Evolutionary conservation across 2,888 invertebrate genomes (phyloP).

Genomic region (Cacoxenus indagator): DNA sequence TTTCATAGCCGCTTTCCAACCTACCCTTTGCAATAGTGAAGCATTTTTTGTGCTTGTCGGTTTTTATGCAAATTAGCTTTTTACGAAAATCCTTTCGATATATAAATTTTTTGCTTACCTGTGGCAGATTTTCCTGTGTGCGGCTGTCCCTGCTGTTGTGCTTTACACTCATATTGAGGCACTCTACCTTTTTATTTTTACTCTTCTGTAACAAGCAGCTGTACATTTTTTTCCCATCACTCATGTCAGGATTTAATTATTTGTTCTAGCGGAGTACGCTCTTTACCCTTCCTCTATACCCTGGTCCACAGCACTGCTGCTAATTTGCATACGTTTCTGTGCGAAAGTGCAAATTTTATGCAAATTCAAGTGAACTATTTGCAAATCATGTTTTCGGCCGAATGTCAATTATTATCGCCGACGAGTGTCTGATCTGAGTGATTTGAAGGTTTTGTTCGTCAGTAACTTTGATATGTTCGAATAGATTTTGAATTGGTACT

Average conservation of each 20-base stretch:
- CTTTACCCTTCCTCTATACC: slow-evolving; percentile 1
- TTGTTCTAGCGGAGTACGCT: no score
- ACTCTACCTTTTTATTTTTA: slow-evolving; percentile 25
- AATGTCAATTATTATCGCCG: slow-evolving; percentile 59
- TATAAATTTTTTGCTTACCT: slow-evolving; percentile 41
- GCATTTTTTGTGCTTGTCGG: slow-evolving; percentile 22
- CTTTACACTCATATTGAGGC: slow-evolving; percentile 25
- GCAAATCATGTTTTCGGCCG: slow-evolving; percentile 64
- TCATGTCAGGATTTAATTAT: slow-evolving; percentile 46
- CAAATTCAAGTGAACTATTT: slow-evolving; percentile 68
- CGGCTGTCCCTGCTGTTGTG: slow-evolving; percentile 41
- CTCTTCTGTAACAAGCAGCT: slow-evolving; percentile 41
- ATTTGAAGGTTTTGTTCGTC: background rate
- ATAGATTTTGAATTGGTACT: background rate
- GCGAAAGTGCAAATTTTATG: slow-evolving; percentile 51
- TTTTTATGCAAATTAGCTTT: slow-evolving; percentile 60
- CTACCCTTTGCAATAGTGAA: slow-evolving; percentile 52
- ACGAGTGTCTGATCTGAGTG: slow-evolving; percentile 8
- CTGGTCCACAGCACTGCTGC: slow-evolving; percentile 32
- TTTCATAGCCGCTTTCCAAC: slow-evolving; percentile 18
- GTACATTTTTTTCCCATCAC: slow-evolving; percentile 21
- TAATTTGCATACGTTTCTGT: slow-evolving; percentile 53
- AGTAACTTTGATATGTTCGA: background rate
- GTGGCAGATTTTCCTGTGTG: slow-evolving; percentile 19
- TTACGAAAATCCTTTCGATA: slow-evolving; percentile 18